Base-by-base conservation (phyloP, 1,140 invertebrate genomes). In the Anoplophora glabripennis region DNA sequence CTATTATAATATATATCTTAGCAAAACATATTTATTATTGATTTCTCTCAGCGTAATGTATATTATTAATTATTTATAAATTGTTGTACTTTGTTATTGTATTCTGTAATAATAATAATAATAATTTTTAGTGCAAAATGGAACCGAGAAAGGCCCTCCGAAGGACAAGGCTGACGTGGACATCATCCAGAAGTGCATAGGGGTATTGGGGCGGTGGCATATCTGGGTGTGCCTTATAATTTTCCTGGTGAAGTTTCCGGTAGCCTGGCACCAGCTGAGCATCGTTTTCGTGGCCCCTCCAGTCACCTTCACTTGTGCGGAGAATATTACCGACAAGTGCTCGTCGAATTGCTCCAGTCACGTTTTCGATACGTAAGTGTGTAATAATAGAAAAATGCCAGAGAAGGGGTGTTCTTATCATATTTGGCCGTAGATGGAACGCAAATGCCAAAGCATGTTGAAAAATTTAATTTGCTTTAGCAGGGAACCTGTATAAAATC, bases 201-300 rank as follows among this genome's bases (percentile, higher is more conserved):
- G 88, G 0, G 79, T 81, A 37, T 83, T 89, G 17, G 86, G 87
- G 4, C 79, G 80, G 64, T 90, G 88, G 85, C 88, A 90, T 70
- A 77, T 88, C 41, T 78, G 80, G 72, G 80, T 87, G 14, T 86
- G 84, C 58, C 72, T 82, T 11, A 76, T 84, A 0, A 80, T 89
- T 11, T 85, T 87, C 18, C 69, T 88, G 1, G 80, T 84, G 10
- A 89, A 89, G 67, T 86, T 88, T 67, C 85, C 86, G 1, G 84
- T 88, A 1, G 86, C 86, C 0, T 88, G 86, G 86, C 86, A 88
- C 69, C 86, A 86, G 66, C 77, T 83, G 68, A 73, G 67, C 37
- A 75, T 76, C 17, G 72, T 77, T n/a, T 74, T 77, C 37, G 55
- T 71, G 28, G 71, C 75, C 14, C 72, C 74, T 8, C 61, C 59